Conservation (phyloP, 2,888 invertebrate species). For the Mantis religiosa region DNA sequence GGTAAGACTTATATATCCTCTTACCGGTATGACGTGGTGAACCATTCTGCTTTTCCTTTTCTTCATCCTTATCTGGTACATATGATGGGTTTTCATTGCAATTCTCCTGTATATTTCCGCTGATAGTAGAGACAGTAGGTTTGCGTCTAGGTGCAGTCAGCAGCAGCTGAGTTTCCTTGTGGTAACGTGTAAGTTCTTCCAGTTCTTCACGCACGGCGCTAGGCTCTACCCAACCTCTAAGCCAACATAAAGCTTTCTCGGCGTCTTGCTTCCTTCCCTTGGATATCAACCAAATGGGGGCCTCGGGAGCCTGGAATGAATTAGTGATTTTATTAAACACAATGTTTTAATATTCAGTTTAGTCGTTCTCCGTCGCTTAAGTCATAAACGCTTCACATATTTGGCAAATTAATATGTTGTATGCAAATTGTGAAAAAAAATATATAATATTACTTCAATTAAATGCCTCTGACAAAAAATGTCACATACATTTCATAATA, state of each 20-base stretch:
- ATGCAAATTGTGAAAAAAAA: no score
- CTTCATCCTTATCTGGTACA: background rate
- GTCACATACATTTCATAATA: no score
- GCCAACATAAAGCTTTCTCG: slow-evolving; percentile 41
- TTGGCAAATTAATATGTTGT: no score
- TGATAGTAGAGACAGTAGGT: background rate
- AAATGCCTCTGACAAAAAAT: no score
- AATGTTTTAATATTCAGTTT: no score
- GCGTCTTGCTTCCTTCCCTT: background rate
- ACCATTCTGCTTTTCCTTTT: background rate
- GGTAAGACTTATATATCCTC: no score
- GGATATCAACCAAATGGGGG: background rate
- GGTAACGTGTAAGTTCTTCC: slow-evolving; percentile 48
- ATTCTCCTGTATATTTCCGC: background rate
- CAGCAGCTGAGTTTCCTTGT: slow-evolving; percentile 37
- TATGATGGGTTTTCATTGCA: background rate
- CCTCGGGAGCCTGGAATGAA: background rate
- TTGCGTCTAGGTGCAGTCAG: background rate
- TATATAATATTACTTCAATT: no score
- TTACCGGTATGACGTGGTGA: background rate
- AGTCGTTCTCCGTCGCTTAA: no score
- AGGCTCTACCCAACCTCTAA: slow-evolving; percentile 53
- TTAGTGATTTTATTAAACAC: no score
- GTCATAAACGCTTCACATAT: no score
- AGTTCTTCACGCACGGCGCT: slow-evolving; percentile 52